Base-by-base conservation (phyloP, 92 coral and sea anemone species). In the Umimayanthus kanabou region DNA sequence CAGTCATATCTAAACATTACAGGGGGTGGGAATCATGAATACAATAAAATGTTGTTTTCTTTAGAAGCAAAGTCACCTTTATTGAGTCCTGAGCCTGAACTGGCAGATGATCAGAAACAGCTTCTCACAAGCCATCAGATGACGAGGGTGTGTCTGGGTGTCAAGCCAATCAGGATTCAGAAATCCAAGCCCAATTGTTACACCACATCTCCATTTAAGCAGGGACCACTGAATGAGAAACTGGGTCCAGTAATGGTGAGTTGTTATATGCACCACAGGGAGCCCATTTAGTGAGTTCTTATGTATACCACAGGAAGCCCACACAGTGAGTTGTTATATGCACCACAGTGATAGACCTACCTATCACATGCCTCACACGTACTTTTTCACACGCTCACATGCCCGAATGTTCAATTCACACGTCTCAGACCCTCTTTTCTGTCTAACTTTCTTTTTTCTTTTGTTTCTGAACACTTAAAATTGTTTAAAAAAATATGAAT, bases 151-250 rank as follows among this genome's bases (percentile, higher is more conserved):
- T 22, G 28, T 22, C 39, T 25, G 20, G 71, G 22, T 16, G 39
- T 0, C 13, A 57, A 39, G 23, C 81, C 70, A 5, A 76, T 72
- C 85, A 91, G 83, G 80, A 93, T 94, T 23, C 83, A 75, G 64
- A 87, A 82, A 20, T 81, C 87, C 77, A 91, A 95, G 49, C 79
- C 89, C 11, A 95, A 95, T 75, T 90, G 93, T 80, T 95, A 93
- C 73, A 88, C 91, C 64, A 64, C 85, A 26, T 91, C 98, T 23
- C 98, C 98, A 7, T 95, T 95, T 74, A 95, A 95, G 57, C 98
- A 95, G 71, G 98, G 98, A 71, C 94, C 93, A 45, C 90, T 89
- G 30, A 92, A 88, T 40, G 76, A 92, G 74, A 57, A 72, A 1
- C 89, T 79, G 39, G 93, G 93, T 9, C 94, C 94, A 45, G 45